Evolutionary conservation across 2,113 vertebrate species (phyloP).

Genomic region (Calidris pygmaea): DNA sequence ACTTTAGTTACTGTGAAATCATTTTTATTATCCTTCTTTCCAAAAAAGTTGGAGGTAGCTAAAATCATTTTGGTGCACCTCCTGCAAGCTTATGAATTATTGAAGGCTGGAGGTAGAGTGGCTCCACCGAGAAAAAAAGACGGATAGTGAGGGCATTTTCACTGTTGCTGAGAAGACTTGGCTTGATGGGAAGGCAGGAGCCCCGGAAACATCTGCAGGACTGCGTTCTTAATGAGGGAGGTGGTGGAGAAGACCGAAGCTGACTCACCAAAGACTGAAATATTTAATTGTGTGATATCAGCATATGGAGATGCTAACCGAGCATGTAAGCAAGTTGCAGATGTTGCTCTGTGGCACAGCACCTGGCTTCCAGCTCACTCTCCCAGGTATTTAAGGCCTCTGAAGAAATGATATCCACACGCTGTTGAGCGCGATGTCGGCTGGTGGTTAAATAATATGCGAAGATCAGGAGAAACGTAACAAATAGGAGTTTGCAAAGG

Average conservation of each 20-base stretch:
- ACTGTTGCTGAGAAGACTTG: background rate
- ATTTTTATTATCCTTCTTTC: conserved; percentile 46
- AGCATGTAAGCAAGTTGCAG: background rate
- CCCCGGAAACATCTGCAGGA: background rate
- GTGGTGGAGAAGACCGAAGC: background rate
- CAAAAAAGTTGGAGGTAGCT: conserved; percentile 26
- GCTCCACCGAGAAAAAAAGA: background rate
- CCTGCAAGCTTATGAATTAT: conserved; percentile 35
- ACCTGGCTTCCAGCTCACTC: background rate
- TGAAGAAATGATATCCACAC: background rate
- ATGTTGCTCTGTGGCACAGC: background rate
- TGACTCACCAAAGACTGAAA: background rate
- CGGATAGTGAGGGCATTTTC: background rate
- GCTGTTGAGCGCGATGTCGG: background rate
- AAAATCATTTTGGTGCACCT: conserved; percentile 34
- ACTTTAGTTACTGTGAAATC: conserved; percentile 31
- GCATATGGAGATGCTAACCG: background rate
- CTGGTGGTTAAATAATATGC: background rate
- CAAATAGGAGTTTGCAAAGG: background rate
- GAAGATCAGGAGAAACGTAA: background rate
- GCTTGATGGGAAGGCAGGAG: background rate
- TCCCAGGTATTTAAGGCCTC: background rate
- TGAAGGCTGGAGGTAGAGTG: background rate
- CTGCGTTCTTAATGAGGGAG: background rate
- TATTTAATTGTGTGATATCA: conserved; percentile 11